Evolutionary conservation across 2,113 vertebrate genomes (phyloP).

Genomic region (Lanius ludovicianus): DNA sequence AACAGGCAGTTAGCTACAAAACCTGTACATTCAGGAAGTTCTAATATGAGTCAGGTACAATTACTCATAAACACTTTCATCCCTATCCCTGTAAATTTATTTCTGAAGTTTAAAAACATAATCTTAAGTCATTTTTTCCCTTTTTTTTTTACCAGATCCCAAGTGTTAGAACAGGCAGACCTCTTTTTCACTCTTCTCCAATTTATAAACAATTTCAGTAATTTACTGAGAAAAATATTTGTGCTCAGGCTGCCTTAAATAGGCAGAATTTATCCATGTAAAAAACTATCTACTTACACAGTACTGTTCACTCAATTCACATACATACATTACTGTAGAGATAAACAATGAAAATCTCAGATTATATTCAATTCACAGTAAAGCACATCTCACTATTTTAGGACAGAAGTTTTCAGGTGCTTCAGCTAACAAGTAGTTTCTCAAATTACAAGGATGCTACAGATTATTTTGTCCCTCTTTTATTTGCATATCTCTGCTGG

Average conservation of each 20-base stretch:
- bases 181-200: neutral
- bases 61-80: neutral
- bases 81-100: neutral
- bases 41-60: neutral
- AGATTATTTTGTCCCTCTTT: neutral
- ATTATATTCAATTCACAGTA: neutral
- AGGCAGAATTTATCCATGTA: neutral
- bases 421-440: neutral
- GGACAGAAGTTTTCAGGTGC: neutral
- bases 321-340: neutral
- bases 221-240: neutral
- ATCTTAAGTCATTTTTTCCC: neutral
- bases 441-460: neutral
- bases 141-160: neutral
- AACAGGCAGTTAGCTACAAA: neutral
- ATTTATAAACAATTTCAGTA: neutral
- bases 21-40: neutral
- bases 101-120: neutral
- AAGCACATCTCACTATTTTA: neutral
- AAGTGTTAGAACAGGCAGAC: neutral
- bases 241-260: neutral
- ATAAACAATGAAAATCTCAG: neutral
- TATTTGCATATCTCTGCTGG: neutral
- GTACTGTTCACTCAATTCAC: neutral
- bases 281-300: neutral